Base-by-base conservation (phyloP, 2,888 invertebrate genomes). In the Tillus elongatus region DNA sequence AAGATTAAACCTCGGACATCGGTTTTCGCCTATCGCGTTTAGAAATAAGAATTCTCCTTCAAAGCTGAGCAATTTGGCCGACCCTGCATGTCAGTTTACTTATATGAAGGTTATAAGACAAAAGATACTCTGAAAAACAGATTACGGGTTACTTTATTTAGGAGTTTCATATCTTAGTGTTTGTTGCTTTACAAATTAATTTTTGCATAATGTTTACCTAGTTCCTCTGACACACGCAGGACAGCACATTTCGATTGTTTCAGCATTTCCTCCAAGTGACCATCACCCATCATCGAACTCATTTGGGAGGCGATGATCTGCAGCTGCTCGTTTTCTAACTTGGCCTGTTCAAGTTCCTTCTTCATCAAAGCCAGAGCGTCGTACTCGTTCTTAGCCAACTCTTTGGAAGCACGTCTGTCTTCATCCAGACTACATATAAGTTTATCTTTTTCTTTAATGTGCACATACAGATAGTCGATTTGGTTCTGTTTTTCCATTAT, bases 241-340 rank as follows among this genome's bases (percentile, higher is more conserved):
- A 62, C 50, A 1, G 64, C 64, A 14, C 46, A 41, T 41, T 56
- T 60, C 2, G 63, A 59, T 41, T 63, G 56, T 19, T 50, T 47
- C 14, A 64, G 35, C 48, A 63, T 52, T 30, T 48, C 47, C 13
- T 58, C 53, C 4, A 59, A 42, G 15, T 61, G 58, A 24, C 53
- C 50, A 30, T 58, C 55, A 6, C 46, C 48, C 6, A 49, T 39
- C 4, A 45, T 38, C 19, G 15, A 29, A 4, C 33, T 12, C 19
- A 40, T 28, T 9, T 34, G 11, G 3, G 13, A 14, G 2, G 38
- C 30, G 6, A 39, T 34, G 2, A 26, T 28, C 30, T 54, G 47
- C 4, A 43, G 29, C 16, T 33, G 35, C 40, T 34, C 42, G 30
- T 54, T 56, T 42, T 56, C 57, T 2, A 32, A 39, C 36, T 47